Evolutionary conservation across 2,797 vertebrate species (phyloP).

Genomic region (Eupleurogrammus muticus): DNA sequence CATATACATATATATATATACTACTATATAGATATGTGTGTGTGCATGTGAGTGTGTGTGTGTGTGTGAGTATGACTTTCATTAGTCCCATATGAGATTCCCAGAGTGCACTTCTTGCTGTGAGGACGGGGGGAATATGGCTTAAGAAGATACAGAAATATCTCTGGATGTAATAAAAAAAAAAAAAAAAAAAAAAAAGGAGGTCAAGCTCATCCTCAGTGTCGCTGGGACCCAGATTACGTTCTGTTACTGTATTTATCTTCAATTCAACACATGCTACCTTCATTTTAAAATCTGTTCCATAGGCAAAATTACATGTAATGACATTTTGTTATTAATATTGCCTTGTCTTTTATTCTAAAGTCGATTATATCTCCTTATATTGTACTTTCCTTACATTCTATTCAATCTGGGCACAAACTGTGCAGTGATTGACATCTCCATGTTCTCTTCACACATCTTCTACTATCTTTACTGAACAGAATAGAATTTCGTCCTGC

Average conservation of each 20-base stretch:
- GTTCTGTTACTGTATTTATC: slow-evolving; percentile 57
- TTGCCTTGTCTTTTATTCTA: background rate
- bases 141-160: slow-evolving; percentile 75
- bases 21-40: slow-evolving; percentile 12
- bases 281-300: slow-evolving; percentile 28
- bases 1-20: slow-evolving; percentile 9
- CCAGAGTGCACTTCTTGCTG: slow-evolving; percentile 59
- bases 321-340: background rate
- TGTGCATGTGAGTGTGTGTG: slow-evolving; percentile 19
- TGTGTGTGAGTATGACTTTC: slow-evolving; percentile 58
- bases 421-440: background rate
- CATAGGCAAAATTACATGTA: background rate
- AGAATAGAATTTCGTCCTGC: background rate
- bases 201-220: slow-evolving; percentile 66
- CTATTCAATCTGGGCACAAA: background rate
- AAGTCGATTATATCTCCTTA: background rate
- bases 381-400: background rate
- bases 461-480: background rate
- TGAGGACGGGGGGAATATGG: slow-evolving; percentile 63
- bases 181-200: slow-evolving; percentile 66
- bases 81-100: slow-evolving; percentile 59
- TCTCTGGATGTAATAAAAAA: slow-evolving; percentile 59
- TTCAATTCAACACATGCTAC: slow-evolving; percentile 19
- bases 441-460: background rate
- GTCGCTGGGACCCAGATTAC: slow-evolving; percentile 62